Conservation (phyloP, 2,888 invertebrate species). For the Lucinisca nassula region DNA sequence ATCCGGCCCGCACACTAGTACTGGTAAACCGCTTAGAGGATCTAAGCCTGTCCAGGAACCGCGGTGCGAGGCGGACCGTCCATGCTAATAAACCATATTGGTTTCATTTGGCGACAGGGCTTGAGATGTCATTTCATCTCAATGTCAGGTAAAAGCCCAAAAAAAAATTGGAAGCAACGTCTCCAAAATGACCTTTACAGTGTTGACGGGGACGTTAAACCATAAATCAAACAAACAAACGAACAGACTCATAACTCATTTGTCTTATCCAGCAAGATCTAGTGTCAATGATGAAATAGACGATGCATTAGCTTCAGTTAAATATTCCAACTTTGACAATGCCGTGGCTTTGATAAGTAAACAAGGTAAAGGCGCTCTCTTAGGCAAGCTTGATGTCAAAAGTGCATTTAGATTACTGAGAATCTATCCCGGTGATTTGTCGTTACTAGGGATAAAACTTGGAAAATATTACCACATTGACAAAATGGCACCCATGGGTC, state of each 20-base stretch:
- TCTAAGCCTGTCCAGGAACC: too few species aligned
- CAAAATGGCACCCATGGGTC: constrained; percentile 24
- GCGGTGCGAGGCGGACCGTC: too few species aligned
- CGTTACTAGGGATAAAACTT: constrained; percentile 10
- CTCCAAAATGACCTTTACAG: too few species aligned
- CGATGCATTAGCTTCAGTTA: neutral
- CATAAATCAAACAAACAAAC: too few species aligned
- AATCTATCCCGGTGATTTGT: constrained; percentile 16
- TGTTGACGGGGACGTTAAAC: too few species aligned
- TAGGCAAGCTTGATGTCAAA: constrained; percentile 34
- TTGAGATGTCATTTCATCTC: too few species aligned
- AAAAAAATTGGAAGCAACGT: too few species aligned
- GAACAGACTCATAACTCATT: neutral
- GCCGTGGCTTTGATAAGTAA: constrained; percentile 28
- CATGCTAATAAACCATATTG: too few species aligned
- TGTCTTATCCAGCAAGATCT: constrained; percentile 1
- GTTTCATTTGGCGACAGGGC: too few species aligned
- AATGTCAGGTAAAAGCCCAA: too few species aligned
- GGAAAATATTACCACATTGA: constrained; percentile 8
- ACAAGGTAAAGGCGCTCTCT: neutral
- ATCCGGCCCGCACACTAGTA: too few species aligned
- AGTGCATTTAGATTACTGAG: constrained; percentile 31
- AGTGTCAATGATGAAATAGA: constrained; percentile 43
- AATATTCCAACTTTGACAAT: constrained; percentile 37
- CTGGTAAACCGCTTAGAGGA: too few species aligned